These are phyloP conservation scores for Sipha flava DNA, from an alignment of 1,140 invertebrate species.

Conservation along the genomic window DNA sequence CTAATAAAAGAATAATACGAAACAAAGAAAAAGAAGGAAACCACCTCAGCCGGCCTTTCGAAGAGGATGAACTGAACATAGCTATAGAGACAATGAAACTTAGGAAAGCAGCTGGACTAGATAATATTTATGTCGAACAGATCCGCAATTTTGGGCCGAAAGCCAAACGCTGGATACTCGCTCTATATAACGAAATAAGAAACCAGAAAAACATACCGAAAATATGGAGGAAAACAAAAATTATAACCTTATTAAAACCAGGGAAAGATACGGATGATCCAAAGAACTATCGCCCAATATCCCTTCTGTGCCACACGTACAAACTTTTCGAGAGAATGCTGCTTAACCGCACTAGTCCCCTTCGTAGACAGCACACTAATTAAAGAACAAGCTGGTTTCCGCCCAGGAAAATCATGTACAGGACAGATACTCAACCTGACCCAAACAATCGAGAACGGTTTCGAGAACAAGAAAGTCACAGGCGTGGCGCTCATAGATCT, in stretches of 20 bases:
- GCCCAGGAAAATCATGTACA: neutral
- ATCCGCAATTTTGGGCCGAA: neutral
- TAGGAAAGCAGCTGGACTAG: slow-evolving; percentile 8
- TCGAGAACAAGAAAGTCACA: no score
- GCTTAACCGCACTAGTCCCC: neutral
- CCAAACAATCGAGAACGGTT: no score
- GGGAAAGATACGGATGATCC: slow-evolving; percentile 28
- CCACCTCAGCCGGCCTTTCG: neutral
- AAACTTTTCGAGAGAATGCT: slow-evolving; percentile 31
- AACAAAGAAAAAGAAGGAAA: neutral
- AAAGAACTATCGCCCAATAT: slow-evolving; percentile 31
- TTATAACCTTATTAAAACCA: neutral
- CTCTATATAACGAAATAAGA: no score
- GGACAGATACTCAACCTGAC: neutral
- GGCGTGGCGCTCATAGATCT: no score
- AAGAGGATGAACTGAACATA: neutral
- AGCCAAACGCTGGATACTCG: no score
- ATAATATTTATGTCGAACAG: neutral
- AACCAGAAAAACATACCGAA: slow-evolving; percentile 22
- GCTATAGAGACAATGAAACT: neutral
- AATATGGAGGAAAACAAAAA: slow-evolving; percentile 31
- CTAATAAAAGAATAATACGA: neutral
- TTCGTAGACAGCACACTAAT: neutral
- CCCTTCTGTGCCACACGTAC: no score
- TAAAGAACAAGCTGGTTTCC: neutral